Evolutionary conservation across 2,888 invertebrate species (phyloP).

Genomic region (Odontomyia ornata): DNA sequence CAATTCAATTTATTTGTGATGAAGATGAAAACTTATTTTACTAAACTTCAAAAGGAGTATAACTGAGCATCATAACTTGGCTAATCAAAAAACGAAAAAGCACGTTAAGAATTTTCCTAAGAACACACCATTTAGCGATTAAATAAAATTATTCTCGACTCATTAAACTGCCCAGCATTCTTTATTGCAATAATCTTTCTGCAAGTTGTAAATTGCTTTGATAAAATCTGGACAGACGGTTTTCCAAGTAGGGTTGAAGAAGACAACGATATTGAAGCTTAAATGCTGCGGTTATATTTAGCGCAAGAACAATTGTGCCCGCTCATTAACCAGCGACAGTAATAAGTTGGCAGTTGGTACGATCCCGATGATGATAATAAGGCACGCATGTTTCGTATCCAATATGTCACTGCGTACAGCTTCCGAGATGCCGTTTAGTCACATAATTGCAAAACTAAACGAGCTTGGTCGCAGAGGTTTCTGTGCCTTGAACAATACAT

Average conservation of each 20-base stretch:
- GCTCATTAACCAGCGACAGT: constrained; percentile 32
- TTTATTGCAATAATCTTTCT: not conserved
- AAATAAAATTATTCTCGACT: too few relatives aligned
- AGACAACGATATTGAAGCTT: not conserved
- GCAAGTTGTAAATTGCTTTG: not conserved
- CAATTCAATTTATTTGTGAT: too few relatives aligned
- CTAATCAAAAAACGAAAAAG: too few relatives aligned
- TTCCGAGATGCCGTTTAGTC: constrained; percentile 51
- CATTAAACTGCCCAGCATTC: too few relatives aligned
- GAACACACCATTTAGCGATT: too few relatives aligned
- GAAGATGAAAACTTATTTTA: too few relatives aligned
- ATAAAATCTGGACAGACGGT: not conserved
- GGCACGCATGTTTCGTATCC: constrained; percentile 40
- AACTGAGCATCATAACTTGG: too few relatives aligned
- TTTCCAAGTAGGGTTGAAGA: not conserved
- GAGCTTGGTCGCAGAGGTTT: constrained; percentile 47
- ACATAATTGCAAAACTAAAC: constrained; percentile 51
- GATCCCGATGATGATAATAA: constrained; percentile 21
- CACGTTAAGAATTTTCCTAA: too few relatives aligned
- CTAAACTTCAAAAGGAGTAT: too few relatives aligned
- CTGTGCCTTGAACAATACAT: constrained; percentile 49
- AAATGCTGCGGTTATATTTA: constrained; percentile 5
- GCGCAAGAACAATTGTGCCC: constrained; percentile 23
- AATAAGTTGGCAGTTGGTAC: constrained; percentile 29
- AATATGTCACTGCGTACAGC: constrained; percentile 47